phyloP scores from a whole-genome alignment of 2,888 invertebrate species.

The Lissocephala sabroskyi region DNA sequence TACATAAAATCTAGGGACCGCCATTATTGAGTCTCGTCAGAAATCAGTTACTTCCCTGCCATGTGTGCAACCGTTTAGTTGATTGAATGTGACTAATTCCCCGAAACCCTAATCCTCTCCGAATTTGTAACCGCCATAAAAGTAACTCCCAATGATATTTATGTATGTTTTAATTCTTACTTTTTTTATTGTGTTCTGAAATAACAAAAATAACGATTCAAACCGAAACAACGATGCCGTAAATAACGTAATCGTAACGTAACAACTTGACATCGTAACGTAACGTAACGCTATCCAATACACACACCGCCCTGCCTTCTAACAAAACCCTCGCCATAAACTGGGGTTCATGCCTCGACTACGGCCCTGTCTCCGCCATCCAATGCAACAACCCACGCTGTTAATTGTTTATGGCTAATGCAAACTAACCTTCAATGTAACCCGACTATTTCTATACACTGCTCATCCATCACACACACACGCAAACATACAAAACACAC shows the following conservation, averaged over 20 bases:
- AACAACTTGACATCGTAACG: slow-evolving; percentile 13
- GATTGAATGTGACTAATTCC: slow-evolving; percentile 1
- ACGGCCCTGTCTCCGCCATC: background rate
- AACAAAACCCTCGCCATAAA: slow-evolving; percentile 8
- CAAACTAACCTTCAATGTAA: slow-evolving; percentile 13
- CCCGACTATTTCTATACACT: slow-evolving; percentile 17
- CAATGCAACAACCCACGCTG: slow-evolving; percentile 1
- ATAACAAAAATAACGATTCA: background rate
- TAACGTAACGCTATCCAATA: slow-evolving; percentile 29
- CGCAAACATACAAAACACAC: slow-evolving; percentile 4
- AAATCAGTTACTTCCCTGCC: too few relatives aligned
- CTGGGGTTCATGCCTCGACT: background rate
- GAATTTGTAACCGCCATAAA: background rate
- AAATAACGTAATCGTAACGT: slow-evolving; percentile 42
- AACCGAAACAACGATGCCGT: slow-evolving; percentile 50
- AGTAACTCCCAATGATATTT: too few relatives aligned
- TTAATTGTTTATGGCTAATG: slow-evolving; percentile 18
- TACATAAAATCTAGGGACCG: too few relatives aligned
- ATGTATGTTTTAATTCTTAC: background rate
- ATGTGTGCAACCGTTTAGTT: too few relatives aligned
- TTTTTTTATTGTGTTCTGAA: slow-evolving; percentile 7
- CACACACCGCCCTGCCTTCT: slow-evolving; percentile 32
- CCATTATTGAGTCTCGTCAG: slow-evolving; percentile 61
- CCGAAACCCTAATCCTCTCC: slow-evolving; percentile 6
- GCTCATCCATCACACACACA: slow-evolving; percentile 12